Evolutionary conservation across 2,888 invertebrate species (phyloP), one percentile per base, ranked within the genome.

Genomic region (Rhagonycha fulva): DNA sequence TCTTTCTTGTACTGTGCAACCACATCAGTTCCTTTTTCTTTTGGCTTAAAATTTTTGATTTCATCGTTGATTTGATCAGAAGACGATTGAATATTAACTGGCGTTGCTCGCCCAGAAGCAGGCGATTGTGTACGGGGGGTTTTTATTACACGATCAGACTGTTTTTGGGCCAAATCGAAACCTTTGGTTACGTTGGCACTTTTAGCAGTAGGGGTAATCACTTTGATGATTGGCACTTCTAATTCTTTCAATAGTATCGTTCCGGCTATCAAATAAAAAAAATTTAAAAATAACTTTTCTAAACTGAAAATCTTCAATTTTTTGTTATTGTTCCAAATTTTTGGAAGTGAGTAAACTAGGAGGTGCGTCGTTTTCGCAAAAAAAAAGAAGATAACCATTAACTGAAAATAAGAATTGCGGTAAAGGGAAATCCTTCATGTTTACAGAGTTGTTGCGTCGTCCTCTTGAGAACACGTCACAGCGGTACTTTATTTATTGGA

Each of bases 61-160:
- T 79, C 78, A 32, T 78, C 78, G 9, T 71, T 78, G 23, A 30
- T 68, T 66, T 74, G 75, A 72, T 81, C 82, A 80, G 14, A 68
- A 19, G 63, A 75, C n/a, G 76, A 66, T 61, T 74, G 79, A 5
- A 78, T 23, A 63, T 81, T 82, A 11, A 85, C 82, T 0, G 91
- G 91, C 0, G 90, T 89, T 73, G 87, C 90, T 69, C 91, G 89
- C 0, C 93, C 94, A 0, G 91, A 91, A 12, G 90, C 89, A 0
- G 95, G 94, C 0, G 95, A 94, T 81, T 92, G 92, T 30, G 92
- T 91, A 83, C 94, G 89, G 0, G 94, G 93, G 0, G 93, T 91
- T 75, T 88, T 84, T 12, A 85, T 85, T 61, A 85, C 61, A 66
- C 82, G 78, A 74, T 81, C 84, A 75, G 78, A 85, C 12, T 85